Evolutionary conservation across 2,888 invertebrate genomes (phyloP), one percentile per base, ranked within the genome.

Genomic region (Tholera decimalis): DNA sequence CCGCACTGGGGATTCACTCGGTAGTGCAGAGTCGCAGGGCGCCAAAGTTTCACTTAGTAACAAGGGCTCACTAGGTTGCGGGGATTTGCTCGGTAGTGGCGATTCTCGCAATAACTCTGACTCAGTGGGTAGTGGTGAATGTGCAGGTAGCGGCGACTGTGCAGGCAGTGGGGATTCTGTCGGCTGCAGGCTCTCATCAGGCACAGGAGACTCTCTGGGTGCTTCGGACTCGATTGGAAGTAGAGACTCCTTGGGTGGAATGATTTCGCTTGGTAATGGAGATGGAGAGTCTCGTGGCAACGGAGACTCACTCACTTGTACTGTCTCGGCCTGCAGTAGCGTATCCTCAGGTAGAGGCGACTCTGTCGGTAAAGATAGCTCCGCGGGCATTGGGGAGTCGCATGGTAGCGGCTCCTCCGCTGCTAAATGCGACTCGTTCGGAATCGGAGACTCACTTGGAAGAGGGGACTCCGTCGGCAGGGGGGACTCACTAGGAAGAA

Each of bases 371-470:
- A 74, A 13, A 18, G 74, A 63, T 44, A 71, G 37, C 26, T 85
- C 85, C 3, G 65, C 56, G 6, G 83, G 83, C 26, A 82, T 39
- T 11, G 84, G 75, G 6, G 85, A 84, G 13, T 83, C 83, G 28
- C 75, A 62, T 28, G 69, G 76, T 24, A 82, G 57, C 37, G 77
- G 61, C 3, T 82, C 72, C 18, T 84, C 85, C 1, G 26, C 58
- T 8, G 79, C 76, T 35, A 84, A 61, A 35, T 84, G 84, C 33
- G 85, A 85, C 18, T 83, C 84, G 51, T 67, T 67, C 50, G 83
- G 82, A 51, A 84, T 47, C 41, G 78, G 76, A 20, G 82, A 83
- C 44, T 82, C 83, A 26, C 67, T 69, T 18, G 77, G 83, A 44
- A 82, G 67, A 33, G 81, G 77, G 0, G 84, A 71, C 41, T 83